Evolutionary conservation across 2,797 vertebrate species (phyloP).

Genomic region (Meriones psammophilus): DNA sequence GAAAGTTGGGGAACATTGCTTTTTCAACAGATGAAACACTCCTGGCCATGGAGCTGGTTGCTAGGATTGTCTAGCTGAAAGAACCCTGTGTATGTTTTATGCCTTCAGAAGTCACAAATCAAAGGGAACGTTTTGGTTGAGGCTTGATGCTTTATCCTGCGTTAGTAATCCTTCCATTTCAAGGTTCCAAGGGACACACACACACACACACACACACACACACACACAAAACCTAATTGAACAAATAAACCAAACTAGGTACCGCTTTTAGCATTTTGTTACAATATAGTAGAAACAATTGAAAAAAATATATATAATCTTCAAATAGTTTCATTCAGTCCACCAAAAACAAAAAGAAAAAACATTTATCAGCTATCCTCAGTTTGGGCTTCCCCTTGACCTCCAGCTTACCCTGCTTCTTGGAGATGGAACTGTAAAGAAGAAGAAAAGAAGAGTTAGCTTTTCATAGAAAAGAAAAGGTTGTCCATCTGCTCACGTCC

Average conservation of each 20-base stretch:
- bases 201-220: background rate
- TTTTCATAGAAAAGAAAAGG: slow-evolving; percentile 30
- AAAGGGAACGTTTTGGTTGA: slow-evolving; percentile 52
- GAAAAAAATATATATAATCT: background rate
- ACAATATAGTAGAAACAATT: slow-evolving; percentile 36
- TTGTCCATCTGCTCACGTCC: background rate
- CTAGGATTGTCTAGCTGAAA: slow-evolving; percentile 37
- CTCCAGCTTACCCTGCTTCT: slow-evolving; percentile 5
- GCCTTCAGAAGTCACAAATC: slow-evolving; percentile 56
- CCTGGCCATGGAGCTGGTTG: slow-evolving; percentile 1
- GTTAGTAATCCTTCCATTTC: slow-evolving; percentile 60
- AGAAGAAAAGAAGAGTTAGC: background rate
- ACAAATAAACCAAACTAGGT: slow-evolving; percentile 4
- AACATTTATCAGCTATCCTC: background rate
- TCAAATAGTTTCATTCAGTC: slow-evolving; percentile 37
- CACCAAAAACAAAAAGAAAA: background rate
- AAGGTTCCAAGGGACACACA: slow-evolving; percentile 16
- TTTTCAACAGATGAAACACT: slow-evolving; percentile 70
- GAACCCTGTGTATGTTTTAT: slow-evolving; percentile 44
- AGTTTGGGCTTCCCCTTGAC: background rate
- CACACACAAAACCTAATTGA: slow-evolving; percentile 18
- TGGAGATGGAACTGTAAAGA: background rate
- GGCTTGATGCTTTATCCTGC: background rate
- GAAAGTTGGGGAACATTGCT: slow-evolving; percentile 55
- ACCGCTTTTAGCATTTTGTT: slow-evolving; percentile 44